Evolutionary conservation across 2,113 vertebrate genomes (phyloP), one percentile per base, ranked within the genome.

Genomic region (Falco punctatus): DNA sequence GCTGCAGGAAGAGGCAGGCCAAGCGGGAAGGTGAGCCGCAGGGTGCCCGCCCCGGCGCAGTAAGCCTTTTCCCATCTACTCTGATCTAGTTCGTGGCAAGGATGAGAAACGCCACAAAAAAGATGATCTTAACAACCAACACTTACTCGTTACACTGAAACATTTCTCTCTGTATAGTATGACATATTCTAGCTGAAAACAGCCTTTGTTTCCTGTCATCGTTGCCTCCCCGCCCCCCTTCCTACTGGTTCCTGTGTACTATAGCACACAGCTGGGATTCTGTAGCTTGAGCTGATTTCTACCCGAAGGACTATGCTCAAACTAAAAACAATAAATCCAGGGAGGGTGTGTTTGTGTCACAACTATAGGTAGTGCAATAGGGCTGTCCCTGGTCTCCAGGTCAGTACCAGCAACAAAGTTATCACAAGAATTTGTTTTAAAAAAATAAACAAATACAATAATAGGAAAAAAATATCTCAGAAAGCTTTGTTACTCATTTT

Each of bases 141-240:
- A 12, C 33, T 83, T 66, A 24, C 30, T 57, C 0, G 1, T 44
- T 66, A 35, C 15, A 55, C 27, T 57, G 40, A 65, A 89, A 30
- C 33, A 40, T 24, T 54, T 48, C 72, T 4, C 33, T 67, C 49
- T 61, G 26, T 64, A 28, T 7, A n/a, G 38, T 18, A 18, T 0
- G 0, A 26, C 2, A 4, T 23, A 35, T 44, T 61, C 22, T 35
- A 58, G 54, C 46, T 82, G 79, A 90, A 94, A 88, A 75, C 48
- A 92, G 46, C 30, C 20, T 58, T 84, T 55, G 38, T 74, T 52
- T 14, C 14, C 42, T 42, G 42, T 42, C 42, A 14, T 42, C 42
- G 42, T 42, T 64, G 21, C 2, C 15, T 2, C 3, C 16, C 3
- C 1, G 17, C 6, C 17, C 35, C 26, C 9, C 38, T 38, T 38